These are phyloP conservation scores for Drosophila pectinifera DNA, from an alignment of 1,140 invertebrate species.

Conservation along the genomic window DNA sequence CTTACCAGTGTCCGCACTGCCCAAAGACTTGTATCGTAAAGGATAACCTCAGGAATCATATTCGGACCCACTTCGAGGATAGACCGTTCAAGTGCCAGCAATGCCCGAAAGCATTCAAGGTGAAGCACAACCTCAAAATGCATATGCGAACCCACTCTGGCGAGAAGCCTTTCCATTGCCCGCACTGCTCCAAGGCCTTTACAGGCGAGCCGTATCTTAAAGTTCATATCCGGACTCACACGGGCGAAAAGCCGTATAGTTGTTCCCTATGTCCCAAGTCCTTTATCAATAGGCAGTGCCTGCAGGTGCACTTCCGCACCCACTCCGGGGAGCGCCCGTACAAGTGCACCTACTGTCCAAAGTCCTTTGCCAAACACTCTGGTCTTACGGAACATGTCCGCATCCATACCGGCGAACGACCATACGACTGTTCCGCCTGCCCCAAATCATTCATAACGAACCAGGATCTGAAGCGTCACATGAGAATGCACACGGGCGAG, in stretches of 20 bases:
- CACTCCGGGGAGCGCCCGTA: slow-evolving; percentile 6
- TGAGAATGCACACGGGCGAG: slow-evolving; percentile 7
- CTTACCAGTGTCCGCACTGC: slow-evolving; percentile 2
- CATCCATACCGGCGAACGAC: slow-evolving; percentile 7
- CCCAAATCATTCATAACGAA: slow-evolving; percentile 3
- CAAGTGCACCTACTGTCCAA: not conserved
- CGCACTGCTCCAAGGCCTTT: slow-evolving; percentile 3
- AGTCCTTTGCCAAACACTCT: slow-evolving; percentile 1
- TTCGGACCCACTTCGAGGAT: slow-evolving; percentile 6
- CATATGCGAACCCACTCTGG: slow-evolving; percentile 1
- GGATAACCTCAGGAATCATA: slow-evolving; percentile 1
- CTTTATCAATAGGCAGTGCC: slow-evolving; percentile 3
- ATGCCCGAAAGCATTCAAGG: slow-evolving; percentile 5
- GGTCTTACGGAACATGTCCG: slow-evolving; percentile 1
- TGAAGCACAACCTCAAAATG: slow-evolving; percentile 7
- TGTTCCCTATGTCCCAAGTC: slow-evolving; percentile 2
- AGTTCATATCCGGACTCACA: slow-evolving; percentile 5
- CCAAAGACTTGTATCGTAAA: slow-evolving; percentile 1
- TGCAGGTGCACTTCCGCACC: slow-evolving; percentile 2
- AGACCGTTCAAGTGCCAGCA: slow-evolving; percentile 2
- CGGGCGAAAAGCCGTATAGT: slow-evolving; percentile 4
- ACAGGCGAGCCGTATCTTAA: not conserved
- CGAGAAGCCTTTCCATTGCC: slow-evolving; percentile 1
- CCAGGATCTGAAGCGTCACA: slow-evolving; percentile 10
- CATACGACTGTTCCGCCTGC: slow-evolving; percentile 1